Evolutionary conservation across 2,888 invertebrate species (phyloP).

Genomic region (Acleris cristana): DNA sequence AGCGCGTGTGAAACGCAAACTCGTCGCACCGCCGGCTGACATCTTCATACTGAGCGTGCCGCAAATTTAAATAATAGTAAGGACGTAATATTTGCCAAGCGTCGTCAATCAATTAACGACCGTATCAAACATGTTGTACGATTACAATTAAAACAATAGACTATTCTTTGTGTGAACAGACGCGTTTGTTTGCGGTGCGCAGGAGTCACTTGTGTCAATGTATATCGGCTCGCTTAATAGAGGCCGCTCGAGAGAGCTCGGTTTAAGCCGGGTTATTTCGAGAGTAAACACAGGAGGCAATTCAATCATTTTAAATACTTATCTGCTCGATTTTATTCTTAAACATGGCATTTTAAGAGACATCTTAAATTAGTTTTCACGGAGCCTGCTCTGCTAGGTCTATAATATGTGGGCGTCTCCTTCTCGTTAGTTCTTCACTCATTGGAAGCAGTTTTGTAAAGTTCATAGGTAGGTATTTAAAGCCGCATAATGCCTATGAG

Average conservation of each 20-base stretch:
- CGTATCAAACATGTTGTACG: constrained; percentile 47
- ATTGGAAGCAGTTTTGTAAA: too few relatives aligned
- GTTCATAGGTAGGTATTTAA: too few relatives aligned
- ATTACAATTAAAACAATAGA: constrained; percentile 43
- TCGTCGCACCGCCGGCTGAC: constrained; percentile 52
- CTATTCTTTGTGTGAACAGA: constrained; percentile 43
- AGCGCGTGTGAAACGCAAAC: constrained; percentile 77
- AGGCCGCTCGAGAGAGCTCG: constrained; percentile 33
- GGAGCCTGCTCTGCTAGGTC: too few relatives aligned
- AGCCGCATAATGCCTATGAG: too few relatives aligned
- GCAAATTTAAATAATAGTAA: constrained; percentile 16
- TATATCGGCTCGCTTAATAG: constrained; percentile 46
- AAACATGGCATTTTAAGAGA: too few relatives aligned
- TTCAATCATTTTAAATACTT: not conserved
- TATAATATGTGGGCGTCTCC: too few relatives aligned
- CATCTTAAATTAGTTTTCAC: too few relatives aligned
- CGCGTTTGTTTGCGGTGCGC: constrained; percentile 51
- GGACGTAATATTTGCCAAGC: constrained; percentile 35
- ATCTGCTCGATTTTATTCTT: too few relatives aligned
- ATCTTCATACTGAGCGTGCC: constrained; percentile 63
- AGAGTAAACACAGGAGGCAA: constrained; percentile 21
- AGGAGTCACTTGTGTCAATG: constrained; percentile 77
- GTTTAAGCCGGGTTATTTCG: constrained; percentile 21
- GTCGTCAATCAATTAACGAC: constrained; percentile 51
- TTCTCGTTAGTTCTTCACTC: too few relatives aligned